Conservation (phyloP, 2,797 vertebrate species). For the Coilia nasus region DNA sequence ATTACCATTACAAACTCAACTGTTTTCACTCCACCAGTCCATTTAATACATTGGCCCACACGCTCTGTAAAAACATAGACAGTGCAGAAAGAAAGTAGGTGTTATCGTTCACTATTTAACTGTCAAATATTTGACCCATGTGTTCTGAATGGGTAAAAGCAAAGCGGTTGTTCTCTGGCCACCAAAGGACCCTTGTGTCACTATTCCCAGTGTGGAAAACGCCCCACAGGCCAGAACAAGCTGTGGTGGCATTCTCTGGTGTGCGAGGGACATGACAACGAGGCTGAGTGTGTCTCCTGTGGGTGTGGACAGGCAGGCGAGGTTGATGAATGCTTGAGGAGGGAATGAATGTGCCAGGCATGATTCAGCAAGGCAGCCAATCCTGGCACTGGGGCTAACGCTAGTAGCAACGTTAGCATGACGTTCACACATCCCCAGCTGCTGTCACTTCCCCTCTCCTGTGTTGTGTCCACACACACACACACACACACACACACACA, state of each 20-base stretch:
- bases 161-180: background rate
- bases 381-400: background rate
- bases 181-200: background rate
- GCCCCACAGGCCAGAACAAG: background rate
- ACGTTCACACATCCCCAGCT: background rate
- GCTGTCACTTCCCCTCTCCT: constrained; percentile 1
- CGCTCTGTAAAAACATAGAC: background rate
- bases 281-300: background rate
- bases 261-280: background rate
- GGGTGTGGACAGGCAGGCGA: background rate
- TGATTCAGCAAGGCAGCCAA: constrained; percentile 13
- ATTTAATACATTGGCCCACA: background rate
- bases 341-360: background rate
- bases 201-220: background rate
- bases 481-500: too few species aligned
- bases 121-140: background rate
- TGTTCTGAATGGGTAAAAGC: background rate
- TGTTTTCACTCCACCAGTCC: background rate
- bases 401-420: background rate
- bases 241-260: background rate
- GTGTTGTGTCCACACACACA: background rate
- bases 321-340: background rate
- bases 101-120: background rate
- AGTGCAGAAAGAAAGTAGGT: background rate
- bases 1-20: background rate